A percentile compares a stretch with the other conserved stretches of the same genome.
These are phyloP conservation scores for Helleia helle DNA, from an alignment of 2,888 invertebrate genomes.

Conservation along the genomic window DNA sequence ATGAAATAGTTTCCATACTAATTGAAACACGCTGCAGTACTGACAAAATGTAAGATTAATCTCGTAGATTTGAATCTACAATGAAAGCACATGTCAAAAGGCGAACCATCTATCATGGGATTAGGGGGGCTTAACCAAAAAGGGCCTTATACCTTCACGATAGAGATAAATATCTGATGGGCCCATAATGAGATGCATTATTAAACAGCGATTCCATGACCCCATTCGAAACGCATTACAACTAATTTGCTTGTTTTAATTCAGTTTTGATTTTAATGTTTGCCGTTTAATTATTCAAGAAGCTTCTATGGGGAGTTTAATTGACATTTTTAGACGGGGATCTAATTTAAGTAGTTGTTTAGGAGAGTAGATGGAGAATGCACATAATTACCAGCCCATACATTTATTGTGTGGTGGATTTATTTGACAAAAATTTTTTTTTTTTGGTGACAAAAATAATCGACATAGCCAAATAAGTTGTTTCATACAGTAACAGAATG, in stretches of 20 bases:
- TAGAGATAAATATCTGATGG: constrained; percentile 20
- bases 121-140: constrained; percentile 21
- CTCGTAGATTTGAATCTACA: constrained; percentile 39
- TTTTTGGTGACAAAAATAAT: too few species aligned
- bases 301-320: too few species aligned
- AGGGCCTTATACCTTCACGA: constrained; percentile 10
- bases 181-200: constrained; percentile 50
- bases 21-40: constrained; percentile 17
- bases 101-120: constrained; percentile 45
- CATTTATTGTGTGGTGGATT: too few species aligned
- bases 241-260: constrained; percentile 69
- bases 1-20: not conserved
- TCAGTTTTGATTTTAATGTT: constrained; percentile 65
- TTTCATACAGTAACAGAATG: too few species aligned
- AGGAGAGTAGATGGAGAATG: too few species aligned
- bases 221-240: constrained; percentile 61
- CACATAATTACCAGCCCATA: too few species aligned
- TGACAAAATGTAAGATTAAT: constrained; percentile 44
- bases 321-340: too few species aligned
- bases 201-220: constrained; percentile 59
- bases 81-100: constrained; percentile 46
- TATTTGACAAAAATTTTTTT: too few species aligned
- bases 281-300: constrained; percentile 57
- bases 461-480: too few species aligned
- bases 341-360: too few species aligned